These are phyloP conservation scores for Lucifuga dentata DNA, from an alignment of 2,113 vertebrate species.

Conservation along the genomic window DNA sequence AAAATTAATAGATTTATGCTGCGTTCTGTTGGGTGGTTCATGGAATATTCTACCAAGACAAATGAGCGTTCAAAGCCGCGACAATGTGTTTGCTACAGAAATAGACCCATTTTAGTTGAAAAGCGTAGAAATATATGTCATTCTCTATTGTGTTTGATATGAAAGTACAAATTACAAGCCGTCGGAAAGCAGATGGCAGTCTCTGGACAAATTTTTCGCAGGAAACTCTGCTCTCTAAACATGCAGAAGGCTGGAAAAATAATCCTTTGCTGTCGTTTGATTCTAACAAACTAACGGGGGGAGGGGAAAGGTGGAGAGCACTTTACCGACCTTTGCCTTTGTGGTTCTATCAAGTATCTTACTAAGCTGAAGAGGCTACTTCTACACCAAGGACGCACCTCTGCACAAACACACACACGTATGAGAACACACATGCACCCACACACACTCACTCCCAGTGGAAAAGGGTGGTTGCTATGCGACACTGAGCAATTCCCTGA, in stretches of 20 bases:
- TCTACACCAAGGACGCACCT: slow-evolving; percentile 13
- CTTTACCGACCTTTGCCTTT: slow-evolving; percentile 8
- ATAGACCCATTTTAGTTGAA: slow-evolving; percentile 12
- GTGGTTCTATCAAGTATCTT: slow-evolving; percentile 21
- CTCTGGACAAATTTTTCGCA: no score
- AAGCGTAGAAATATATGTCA: slow-evolving; percentile 8
- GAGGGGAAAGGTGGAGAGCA: not conserved
- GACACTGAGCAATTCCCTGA: slow-evolving; percentile 54
- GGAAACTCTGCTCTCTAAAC: not conserved
- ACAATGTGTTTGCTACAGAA: not conserved
- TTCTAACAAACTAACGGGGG: slow-evolving; percentile 14
- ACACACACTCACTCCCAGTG: slow-evolving; percentile 34
- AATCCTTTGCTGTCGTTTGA: not conserved
- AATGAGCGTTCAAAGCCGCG: slow-evolving; percentile 4
- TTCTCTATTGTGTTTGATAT: not conserved
- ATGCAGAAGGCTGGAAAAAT: not conserved
- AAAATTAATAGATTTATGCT: slow-evolving; percentile 59
- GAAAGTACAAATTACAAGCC: slow-evolving; percentile 6
- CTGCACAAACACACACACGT: slow-evolving; percentile 8
- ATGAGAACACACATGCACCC: slow-evolving; percentile 4
- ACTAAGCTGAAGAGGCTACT: slow-evolving; percentile 36
- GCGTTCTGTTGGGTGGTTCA: not conserved
- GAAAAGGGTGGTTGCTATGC: slow-evolving; percentile 80
- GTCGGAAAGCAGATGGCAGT: not conserved
- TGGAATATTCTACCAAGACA: slow-evolving; percentile 10